Conservation (phyloP, 1,140 invertebrate genomes). For the Brachionus rotundiformis region DNA sequence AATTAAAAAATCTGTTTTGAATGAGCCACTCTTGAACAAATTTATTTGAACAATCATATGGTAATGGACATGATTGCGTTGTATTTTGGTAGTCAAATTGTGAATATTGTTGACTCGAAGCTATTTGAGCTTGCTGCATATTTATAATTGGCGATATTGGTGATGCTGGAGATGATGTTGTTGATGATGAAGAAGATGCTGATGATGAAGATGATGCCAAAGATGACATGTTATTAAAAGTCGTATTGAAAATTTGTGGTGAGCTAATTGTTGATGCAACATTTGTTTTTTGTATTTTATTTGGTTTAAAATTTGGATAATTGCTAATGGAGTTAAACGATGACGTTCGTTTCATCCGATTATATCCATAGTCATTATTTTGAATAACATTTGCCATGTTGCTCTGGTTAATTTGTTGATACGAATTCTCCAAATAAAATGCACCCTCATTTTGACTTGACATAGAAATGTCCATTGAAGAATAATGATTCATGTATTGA, state of each 20-base stretch:
- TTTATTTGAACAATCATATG: not conserved
- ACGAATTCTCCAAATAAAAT: not conserved
- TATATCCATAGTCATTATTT: conserved; percentile 4
- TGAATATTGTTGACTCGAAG: not conserved
- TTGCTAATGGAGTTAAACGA: not conserved
- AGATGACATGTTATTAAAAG: conserved; percentile 23
- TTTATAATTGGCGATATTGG: not conserved
- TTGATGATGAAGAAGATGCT: conserved; percentile 10
- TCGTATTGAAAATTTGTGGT: not conserved
- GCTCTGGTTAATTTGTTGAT: not conserved
- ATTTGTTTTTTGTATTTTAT: conserved; percentile 21
- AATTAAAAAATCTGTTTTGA: conserved; percentile 39
- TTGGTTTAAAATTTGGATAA: not conserved
- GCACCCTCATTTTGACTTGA: not conserved
- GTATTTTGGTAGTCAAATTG: not conserved
- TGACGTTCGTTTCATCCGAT: conserved; percentile 12
- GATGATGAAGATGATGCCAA: conserved; percentile 1
- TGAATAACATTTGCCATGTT: not conserved
- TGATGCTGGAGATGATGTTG: not conserved
- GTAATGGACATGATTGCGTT: not conserved
- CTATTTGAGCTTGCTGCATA: not conserved
- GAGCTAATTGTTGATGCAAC: not conserved
- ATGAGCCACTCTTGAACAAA: conserved; percentile 47
- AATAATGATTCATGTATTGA: conserved; percentile 2
- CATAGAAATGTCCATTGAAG: not conserved